A percentile compares a stretch with the other conserved stretches of the same genome.
These are phyloP conservation scores for Jacana jacana DNA, from an alignment of 2,113 vertebrate species.

Conservation along the genomic window DNA sequence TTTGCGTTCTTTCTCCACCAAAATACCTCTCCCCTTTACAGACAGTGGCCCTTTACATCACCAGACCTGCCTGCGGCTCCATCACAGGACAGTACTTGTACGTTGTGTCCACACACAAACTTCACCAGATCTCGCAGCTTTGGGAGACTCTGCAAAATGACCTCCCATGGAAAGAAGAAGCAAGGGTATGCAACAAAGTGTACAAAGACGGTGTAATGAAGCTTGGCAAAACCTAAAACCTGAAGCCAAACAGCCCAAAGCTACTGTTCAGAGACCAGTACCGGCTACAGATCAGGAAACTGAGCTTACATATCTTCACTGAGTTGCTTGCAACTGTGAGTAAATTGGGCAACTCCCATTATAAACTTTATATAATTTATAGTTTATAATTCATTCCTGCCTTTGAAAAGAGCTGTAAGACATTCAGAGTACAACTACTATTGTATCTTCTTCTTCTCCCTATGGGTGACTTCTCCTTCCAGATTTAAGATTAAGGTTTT, in stretches of 20 bases:
- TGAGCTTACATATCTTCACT: not conserved
- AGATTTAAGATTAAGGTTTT: not conserved
- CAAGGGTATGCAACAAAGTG: not conserved
- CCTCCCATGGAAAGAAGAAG: not conserved
- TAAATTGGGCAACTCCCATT: not conserved
- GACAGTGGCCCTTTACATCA: not conserved
- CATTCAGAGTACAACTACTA: not conserved
- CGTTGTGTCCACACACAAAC: not conserved
- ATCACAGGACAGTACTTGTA: not conserved
- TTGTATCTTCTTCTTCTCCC: not conserved
- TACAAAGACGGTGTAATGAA: not conserved
- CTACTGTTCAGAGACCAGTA: not conserved
- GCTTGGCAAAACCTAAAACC: not conserved
- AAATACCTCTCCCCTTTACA: not conserved
- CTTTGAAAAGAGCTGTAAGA: not conserved
- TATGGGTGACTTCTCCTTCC: not conserved
- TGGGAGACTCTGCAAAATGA: accelerated
- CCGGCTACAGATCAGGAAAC: not conserved
- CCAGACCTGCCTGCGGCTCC: not conserved
- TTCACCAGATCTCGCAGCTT: not conserved
- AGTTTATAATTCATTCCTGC: not conserved
- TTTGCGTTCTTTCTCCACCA: not conserved
- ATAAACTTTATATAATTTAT: too few species aligned
- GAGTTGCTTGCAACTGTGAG: not conserved
- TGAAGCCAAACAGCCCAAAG: not conserved